phyloP scores from a whole-genome alignment of 2,797 vertebrate genomes.

The Amniataba percoides region DNA sequence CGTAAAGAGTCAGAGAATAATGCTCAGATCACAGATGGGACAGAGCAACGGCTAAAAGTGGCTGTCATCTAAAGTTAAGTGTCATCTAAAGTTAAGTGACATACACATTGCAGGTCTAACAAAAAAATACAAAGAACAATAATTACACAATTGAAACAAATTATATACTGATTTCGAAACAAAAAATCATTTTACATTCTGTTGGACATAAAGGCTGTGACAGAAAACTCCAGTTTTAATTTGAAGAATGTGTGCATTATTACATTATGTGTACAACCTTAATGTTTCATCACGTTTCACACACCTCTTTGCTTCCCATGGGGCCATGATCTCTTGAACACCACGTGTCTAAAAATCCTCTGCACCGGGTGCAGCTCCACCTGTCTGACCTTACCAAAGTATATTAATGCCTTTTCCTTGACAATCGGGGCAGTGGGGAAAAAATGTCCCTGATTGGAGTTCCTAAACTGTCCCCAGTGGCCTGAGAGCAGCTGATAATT shows the following conservation, averaged over 20 bases:
- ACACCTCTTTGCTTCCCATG: neutral
- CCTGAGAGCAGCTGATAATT: constrained; percentile 96
- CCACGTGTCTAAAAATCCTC: neutral
- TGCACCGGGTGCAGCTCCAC: neutral
- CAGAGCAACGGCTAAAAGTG: neutral
- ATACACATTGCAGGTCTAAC: neutral
- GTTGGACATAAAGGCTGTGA: neutral
- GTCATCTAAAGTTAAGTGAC: neutral
- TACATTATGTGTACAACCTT: no score
- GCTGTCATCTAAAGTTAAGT: neutral
- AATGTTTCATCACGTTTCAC: neutral
- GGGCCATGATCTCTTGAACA: neutral
- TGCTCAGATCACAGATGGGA: neutral
- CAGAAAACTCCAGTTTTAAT: neutral
- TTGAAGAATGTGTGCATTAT: neutral
- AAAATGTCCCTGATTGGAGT: constrained; percentile 90
- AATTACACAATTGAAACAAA: neutral
- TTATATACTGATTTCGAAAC: neutral
- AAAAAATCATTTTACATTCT: neutral
- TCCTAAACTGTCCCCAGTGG: constrained; percentile 94
- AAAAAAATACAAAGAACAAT: neutral
- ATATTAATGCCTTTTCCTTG: constrained; percentile 89
- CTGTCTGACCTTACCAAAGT: constrained; percentile 58
- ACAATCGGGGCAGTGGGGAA: constrained; percentile 87
- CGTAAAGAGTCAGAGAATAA: neutral